Base-by-base conservation (phyloP, 2,888 invertebrate species). In the Sphinx pinastri region DNA sequence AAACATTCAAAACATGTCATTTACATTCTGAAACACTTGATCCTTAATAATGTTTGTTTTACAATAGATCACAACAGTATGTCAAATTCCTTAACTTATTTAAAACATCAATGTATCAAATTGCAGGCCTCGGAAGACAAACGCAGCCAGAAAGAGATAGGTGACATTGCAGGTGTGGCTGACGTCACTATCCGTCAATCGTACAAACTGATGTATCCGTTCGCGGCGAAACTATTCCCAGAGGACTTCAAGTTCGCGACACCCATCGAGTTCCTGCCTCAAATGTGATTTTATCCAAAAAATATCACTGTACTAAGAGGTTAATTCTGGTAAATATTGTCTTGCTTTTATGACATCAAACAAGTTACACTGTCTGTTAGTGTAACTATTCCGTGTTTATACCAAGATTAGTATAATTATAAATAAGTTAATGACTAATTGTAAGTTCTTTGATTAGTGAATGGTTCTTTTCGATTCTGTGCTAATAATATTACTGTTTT, bases 151-250 rank as follows among this genome's bases (percentile, higher is more conserved):
- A 99, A 99, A 89, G 99, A 99, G 93, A 99, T 99, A 79, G 99
- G 99, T 0, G 99, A 99, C 84, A 98, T 99, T 78, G 99, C 99
- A 52, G 99, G 99, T 54, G 99, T 99, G 0, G 99, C 99, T 4
- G 99, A 99, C 88, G 99, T 99, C 14, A 99, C 99, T 0, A 99
- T 99, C 78, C 95, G 99, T 47, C 99, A 99, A 86, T 98, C 99
- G 0, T 99, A 99, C 93, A 99, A 99, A 88, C 95, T 98, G 52
- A 99, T 99, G 98, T 98, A 98, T 86, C 99, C 99, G 1, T 97
- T 97, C 84, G 99, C 99, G 0, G 96, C 95, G 1, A 97, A 97
- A 82, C 94, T 99, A 1, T 99, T 99, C 93, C 99, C 99, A 0
- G 97, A 97, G 79, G 99, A 99, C 90, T 99, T 99, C 93, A 98